Evolutionary conservation across 2,888 invertebrate species (phyloP).

Genomic region (Erebia ligea): DNA sequence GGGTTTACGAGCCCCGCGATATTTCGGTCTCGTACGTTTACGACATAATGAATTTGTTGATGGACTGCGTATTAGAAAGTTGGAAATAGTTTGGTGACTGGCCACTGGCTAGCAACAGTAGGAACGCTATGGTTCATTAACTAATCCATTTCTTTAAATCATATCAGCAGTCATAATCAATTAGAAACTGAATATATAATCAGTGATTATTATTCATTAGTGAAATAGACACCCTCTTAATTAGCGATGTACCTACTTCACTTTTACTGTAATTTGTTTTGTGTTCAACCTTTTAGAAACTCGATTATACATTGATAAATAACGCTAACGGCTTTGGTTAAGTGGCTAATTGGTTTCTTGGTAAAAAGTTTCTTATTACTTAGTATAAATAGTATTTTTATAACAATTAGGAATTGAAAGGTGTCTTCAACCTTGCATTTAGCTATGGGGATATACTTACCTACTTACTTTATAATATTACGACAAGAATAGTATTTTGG

Average conservation of each 20-base stretch:
- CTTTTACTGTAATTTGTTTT: not conserved
- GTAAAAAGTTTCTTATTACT: not conserved
- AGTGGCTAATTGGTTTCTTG: slow-evolving; percentile 2
- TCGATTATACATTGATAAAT: not conserved
- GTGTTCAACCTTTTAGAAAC: slow-evolving; percentile 2
- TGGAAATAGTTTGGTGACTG: slow-evolving; percentile 79
- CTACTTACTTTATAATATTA: not conserved
- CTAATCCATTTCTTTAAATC: not conserved
- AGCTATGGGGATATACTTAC: too few relatives aligned
- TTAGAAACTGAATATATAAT: not conserved
- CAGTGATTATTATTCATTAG: too few relatives aligned
- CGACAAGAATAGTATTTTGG: not conserved
- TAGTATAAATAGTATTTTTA: too few relatives aligned
- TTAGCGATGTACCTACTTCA: too few relatives aligned
- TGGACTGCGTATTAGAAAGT: slow-evolving; percentile 82
- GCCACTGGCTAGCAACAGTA: slow-evolving; percentile 44
- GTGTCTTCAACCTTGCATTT: slow-evolving; percentile 11
- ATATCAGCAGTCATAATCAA: not conserved
- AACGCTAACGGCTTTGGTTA: not conserved
- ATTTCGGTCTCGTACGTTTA: slow-evolving; percentile 82
- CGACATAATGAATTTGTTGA: slow-evolving; percentile 84
- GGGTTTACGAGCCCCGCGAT: slow-evolving; percentile 81
- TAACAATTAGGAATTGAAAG: slow-evolving; percentile 1
- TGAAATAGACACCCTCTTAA: too few relatives aligned
- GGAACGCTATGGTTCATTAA: slow-evolving; percentile 5